Percentiles rank a stretch among this genome's conserved stretches.
Evolutionary conservation across 2,888 invertebrate species (phyloP).

Genomic region (Nudaria mundana): DNA sequence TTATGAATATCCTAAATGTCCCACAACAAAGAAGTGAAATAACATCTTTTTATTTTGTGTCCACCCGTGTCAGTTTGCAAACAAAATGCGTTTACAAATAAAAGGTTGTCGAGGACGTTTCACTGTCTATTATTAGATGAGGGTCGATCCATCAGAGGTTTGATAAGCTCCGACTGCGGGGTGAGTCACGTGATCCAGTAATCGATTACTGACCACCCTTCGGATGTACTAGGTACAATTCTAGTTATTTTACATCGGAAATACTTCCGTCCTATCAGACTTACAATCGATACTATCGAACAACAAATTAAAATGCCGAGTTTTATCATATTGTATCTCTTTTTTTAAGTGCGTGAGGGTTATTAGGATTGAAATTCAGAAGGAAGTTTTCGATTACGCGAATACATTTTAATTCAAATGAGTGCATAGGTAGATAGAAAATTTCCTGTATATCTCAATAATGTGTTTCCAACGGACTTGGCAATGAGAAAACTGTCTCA

Average conservation of each 20-base stretch:
- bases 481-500: too few species aligned
- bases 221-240: slow-evolving; percentile 28
- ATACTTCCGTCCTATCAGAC: too few species aligned
- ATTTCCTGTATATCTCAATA: too few species aligned
- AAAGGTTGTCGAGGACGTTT: slow-evolving; percentile 33
- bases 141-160: slow-evolving; percentile 54
- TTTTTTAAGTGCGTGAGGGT: too few species aligned
- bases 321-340: too few species aligned
- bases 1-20: too few species aligned
- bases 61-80: slow-evolving; percentile 9
- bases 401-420: too few species aligned
- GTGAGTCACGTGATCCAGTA: slow-evolving; percentile 53
- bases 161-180: slow-evolving; percentile 52
- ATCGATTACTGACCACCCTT: slow-evolving; percentile 48
- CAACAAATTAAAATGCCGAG: slow-evolving; percentile 27
- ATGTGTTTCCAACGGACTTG: too few species aligned
- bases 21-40: too few species aligned
- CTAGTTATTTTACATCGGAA: slow-evolving; percentile 36
- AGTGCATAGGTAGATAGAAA: too few species aligned
- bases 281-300: slow-evolving; percentile 27
- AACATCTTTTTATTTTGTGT: not conserved
- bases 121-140: slow-evolving; percentile 65
- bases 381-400: too few species aligned
- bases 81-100: slow-evolving; percentile 25
- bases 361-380: too few species aligned